Conservation (phyloP, 2,888 invertebrate genomes). For the Barypeithes pellucidus region DNA sequence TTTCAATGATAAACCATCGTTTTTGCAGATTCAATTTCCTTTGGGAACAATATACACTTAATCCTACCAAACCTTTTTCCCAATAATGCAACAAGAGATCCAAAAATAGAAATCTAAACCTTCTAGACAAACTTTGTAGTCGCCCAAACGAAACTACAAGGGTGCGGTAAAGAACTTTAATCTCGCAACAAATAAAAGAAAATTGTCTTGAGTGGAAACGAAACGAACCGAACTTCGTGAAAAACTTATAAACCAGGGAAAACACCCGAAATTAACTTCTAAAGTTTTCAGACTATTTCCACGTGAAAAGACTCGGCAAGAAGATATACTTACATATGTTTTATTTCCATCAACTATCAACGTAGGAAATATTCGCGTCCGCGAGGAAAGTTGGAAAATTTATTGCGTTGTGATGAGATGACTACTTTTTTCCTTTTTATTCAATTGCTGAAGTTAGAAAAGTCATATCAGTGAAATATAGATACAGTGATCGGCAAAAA, state of each 20-base stretch:
- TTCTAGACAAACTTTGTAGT: constrained; percentile 31
- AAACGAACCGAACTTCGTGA: constrained; percentile 33
- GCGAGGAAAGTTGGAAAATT: constrained; percentile 34
- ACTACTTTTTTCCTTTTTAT: constrained; percentile 16
- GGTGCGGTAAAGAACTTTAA: constrained; percentile 43
- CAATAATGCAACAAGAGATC: constrained; percentile 26
- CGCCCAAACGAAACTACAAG: constrained; percentile 23
- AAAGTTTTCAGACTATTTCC: constrained; percentile 48
- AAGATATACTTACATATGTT: constrained; percentile 36
- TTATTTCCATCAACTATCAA: constrained; percentile 29
- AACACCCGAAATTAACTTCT: constrained; percentile 45
- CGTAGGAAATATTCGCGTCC: constrained; percentile 17
- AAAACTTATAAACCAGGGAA: constrained; percentile 47
- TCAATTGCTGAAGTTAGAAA: constrained; percentile 13
- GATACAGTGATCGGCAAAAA: no score
- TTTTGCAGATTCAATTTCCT: no score
- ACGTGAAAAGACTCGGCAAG: constrained; percentile 45
- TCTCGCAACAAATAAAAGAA: constrained; percentile 44
- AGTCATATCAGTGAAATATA: background rate
- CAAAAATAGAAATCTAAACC: constrained; percentile 17
- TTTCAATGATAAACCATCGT: no score
- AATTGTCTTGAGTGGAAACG: constrained; percentile 31
- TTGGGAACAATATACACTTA: no score
- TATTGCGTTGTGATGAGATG: constrained; percentile 35
- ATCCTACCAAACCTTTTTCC: background rate